Evolutionary conservation across 2,797 vertebrate species (phyloP).

Genomic region (Pseudochaenichthys georgianus): DNA sequence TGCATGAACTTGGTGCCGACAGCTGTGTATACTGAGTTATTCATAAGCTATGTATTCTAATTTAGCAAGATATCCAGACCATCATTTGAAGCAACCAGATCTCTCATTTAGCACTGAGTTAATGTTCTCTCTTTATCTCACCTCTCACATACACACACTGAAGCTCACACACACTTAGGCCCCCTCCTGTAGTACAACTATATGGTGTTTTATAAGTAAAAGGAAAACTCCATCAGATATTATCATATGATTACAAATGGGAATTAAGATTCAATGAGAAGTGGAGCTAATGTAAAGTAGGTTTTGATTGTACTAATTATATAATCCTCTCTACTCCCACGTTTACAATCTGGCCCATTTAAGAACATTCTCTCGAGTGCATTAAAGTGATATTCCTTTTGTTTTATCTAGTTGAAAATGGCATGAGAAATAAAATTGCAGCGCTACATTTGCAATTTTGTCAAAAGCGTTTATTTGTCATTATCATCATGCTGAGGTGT

Average conservation of each 20-base stretch:
- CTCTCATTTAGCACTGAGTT: constrained; percentile 49
- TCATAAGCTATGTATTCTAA: constrained; percentile 58
- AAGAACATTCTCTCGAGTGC: constrained; percentile 46
- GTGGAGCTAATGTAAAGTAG: constrained; percentile 64
- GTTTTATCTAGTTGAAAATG: constrained; percentile 37
- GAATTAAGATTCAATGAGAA: constrained; percentile 66
- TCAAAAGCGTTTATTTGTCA: constrained; percentile 62
- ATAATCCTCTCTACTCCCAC: constrained; percentile 56
- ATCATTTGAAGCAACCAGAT: constrained; percentile 43
- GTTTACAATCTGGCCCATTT: constrained; percentile 51
- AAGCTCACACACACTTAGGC: not conserved
- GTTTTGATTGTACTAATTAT: constrained; percentile 73
- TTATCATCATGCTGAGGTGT: constrained; percentile 46
- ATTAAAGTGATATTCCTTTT: constrained; percentile 23
- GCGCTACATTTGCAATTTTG: constrained; percentile 40
- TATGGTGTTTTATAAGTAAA: constrained; percentile 59
- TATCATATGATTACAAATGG: constrained; percentile 68
- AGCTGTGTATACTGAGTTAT: constrained; percentile 61
- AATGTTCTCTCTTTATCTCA: constrained; percentile 21
- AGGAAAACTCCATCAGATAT: constrained; percentile 64
- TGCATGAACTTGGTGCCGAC: constrained; percentile 47
- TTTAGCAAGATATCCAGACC: constrained; percentile 59
- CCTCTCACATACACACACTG: not conserved
- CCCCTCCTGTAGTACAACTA: constrained; percentile 28
- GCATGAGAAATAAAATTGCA: constrained; percentile 44